Evolutionary conservation across 1,140 invertebrate species (phyloP), one percentile per base, ranked within the genome.

Genomic region (Heliconius hermathena): DNA sequence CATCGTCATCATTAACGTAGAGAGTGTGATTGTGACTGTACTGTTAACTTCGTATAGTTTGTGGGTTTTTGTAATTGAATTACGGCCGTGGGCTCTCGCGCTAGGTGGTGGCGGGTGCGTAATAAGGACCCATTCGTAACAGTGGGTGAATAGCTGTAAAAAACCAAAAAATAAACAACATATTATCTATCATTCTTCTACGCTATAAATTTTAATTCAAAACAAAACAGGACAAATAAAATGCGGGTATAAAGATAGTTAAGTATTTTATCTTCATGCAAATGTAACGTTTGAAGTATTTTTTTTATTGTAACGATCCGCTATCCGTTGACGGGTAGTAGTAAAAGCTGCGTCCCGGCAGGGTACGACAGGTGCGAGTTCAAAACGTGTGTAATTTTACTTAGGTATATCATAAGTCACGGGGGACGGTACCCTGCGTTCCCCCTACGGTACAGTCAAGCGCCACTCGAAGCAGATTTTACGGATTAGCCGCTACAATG

Each of bases 1-100:
- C 83, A 85, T 85, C 83, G 82, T 86, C 86, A 83, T 87, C 86
- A 87, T 88, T 86, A 87, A 83, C 82, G 71, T 79, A 78, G 74
- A 83, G 77, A 85, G 77, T 85, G 83, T 83, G 84, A 82, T 86
- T 87, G 82, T 86, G 82, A 77, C 82, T 85, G 80, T 83, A 81
- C 73, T 36, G 33, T 36, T 1, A 36, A 80, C 54, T 76, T 81
- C 33, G 80, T 83, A 74, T 76, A 81, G 6, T 66, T 80, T 75
- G 73, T 82, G 81, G 70, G 66, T 60, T 81, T 81, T 83, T 81
- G 77, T 86, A 85, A 86, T 85, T 87, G 81, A 87, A 85, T 85
- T 83, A 87, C 74, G 78, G 78, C 36, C 52, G 77, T 41, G 54
- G 66, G 78, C 77, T 82, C 79, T 76, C 78, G 76, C 26, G 60